Base-by-base conservation (phyloP, 1,140 invertebrate genomes). In the Ganaspis sp. region DNA sequence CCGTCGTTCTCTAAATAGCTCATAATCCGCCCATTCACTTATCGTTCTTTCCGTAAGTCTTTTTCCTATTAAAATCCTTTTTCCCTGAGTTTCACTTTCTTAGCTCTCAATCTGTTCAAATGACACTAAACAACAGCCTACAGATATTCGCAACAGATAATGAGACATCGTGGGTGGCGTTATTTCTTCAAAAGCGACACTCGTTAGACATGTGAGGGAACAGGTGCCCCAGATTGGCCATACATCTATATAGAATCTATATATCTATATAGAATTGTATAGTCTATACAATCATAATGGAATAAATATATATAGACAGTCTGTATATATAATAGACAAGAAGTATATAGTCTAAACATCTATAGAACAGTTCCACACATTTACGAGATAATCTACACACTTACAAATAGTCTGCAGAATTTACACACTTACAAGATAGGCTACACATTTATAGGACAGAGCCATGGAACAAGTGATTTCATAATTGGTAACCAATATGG, bases 401-500 rank as follows among this genome's bases (percentile, higher is more conserved):
- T n/a, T n/a, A n/a, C n/a, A n/a, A n/a, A n/a, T n/a, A n/a, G n/a
- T n/a, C n/a, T n/a, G n/a, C n/a, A n/a, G n/a, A n/a, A n/a, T n/a
- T n/a, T n/a, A n/a, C n/a, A n/a, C n/a, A n/a, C n/a, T n/a, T n/a
- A n/a, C n/a, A n/a, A n/a, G n/a, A n/a, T n/a, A n/a, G n/a, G n/a
- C n/a, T n/a, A n/a, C n/a, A n/a, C n/a, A n/a, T n/a, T n/a, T n/a
- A n/a, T 34, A 34, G 29, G 45, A 49, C 17, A 49, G 45, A 49
- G 15, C 45, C 45, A 49, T 29, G 29, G 58, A n/a, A 29, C 23
- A 29, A 26, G 58, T 21, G 58, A 64, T 64, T 64, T 29, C 58
- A 64, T 64, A 64, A 64, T 64, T 64, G 58, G 23, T 64, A n/a
- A 34, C 58, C 58, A 64, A 64, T 64, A 64, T 64, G 58, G 58